Conservation (phyloP, 2,113 vertebrate species). For the Tyto alba region DNA sequence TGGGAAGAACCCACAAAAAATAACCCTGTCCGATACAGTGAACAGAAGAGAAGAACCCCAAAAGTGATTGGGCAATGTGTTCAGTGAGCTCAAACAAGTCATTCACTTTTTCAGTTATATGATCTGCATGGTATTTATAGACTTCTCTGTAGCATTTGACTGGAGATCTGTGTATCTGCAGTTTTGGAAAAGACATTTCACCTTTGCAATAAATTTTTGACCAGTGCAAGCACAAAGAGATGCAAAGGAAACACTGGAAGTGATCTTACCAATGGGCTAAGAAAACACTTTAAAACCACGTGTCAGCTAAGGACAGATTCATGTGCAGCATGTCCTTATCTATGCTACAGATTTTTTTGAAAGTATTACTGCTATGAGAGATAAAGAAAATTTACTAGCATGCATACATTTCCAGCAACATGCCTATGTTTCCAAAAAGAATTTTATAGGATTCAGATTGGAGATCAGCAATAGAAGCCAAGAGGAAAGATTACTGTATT, state of each 20-base stretch:
- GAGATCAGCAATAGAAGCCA: not conserved
- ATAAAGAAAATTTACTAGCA: slow-evolving; percentile 14
- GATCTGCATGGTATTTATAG: not conserved
- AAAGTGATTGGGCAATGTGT: not conserved
- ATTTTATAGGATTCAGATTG: slow-evolving; percentile 2
- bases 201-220: not conserved
- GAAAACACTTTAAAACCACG: slow-evolving; percentile 13
- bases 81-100: not conserved
- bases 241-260: slow-evolving; percentile 7
- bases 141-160: not conserved
- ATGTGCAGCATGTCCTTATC: slow-evolving; percentile 19
- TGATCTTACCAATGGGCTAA: not conserved
- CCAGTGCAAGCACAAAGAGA: not conserved
- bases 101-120: not conserved
- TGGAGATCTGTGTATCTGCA: not conserved
- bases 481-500: slow-evolving; percentile 12
- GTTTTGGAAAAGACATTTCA: slow-evolving; percentile 16
- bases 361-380: not conserved
- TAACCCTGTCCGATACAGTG: not conserved
- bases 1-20: not conserved
- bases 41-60: not conserved
- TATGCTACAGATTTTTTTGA: not conserved
- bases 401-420: not conserved
- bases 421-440: not conserved
- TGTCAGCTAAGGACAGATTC: slow-evolving; percentile 55